These are phyloP conservation scores for Lasioglossum leucozonium DNA, from an alignment of 2,888 invertebrate genomes.

Conservation along the genomic window DNA sequence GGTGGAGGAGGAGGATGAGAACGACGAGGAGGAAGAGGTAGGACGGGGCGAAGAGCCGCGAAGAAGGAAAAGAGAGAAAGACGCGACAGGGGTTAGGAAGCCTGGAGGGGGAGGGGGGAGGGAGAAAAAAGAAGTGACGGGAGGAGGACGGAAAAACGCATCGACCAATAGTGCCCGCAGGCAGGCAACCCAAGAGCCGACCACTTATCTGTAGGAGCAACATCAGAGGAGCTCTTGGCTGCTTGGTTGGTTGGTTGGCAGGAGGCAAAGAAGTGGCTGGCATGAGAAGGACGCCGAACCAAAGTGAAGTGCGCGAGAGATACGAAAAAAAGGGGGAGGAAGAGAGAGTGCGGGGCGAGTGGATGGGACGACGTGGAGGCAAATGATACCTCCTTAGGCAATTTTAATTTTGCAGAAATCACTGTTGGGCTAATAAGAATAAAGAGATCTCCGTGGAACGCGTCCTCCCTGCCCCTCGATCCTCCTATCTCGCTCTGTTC, in stretches of 20 bases:
- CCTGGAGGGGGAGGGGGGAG: conserved; percentile 57
- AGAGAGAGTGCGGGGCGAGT: conserved; percentile 63
- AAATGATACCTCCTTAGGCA: conserved; percentile 84
- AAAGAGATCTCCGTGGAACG: conserved; percentile 79
- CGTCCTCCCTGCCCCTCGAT: conserved; percentile 24
- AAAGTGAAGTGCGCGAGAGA: conserved; percentile 78
- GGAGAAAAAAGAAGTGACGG: conserved; percentile 69
- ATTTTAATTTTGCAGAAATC: conserved; percentile 84
- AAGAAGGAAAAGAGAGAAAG: conserved; percentile 25
- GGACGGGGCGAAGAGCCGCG: conserved; percentile 19
- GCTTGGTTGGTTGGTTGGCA: conserved; percentile 78
- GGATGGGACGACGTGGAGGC: conserved; percentile 75
- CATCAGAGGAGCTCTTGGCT: conserved; percentile 82
- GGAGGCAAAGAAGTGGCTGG: conserved; percentile 81
- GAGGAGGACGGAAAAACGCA: conserved; percentile 78
- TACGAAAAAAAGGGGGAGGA: conserved; percentile 69
- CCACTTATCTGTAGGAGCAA: conserved; percentile 83
- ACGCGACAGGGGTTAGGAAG: conserved; percentile 40
- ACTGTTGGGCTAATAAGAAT: conserved; percentile 84
- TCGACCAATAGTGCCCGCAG: conserved; percentile 81
- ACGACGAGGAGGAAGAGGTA: conserved; percentile 20
- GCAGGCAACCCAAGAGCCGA: conserved; percentile 81
- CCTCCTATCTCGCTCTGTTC: background rate
- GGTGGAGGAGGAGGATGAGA: conserved; percentile 26
- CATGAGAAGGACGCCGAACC: conserved; percentile 81